phyloP scores from a whole-genome alignment of 1,140 invertebrate species.

The Branchinecta lynchi region DNA sequence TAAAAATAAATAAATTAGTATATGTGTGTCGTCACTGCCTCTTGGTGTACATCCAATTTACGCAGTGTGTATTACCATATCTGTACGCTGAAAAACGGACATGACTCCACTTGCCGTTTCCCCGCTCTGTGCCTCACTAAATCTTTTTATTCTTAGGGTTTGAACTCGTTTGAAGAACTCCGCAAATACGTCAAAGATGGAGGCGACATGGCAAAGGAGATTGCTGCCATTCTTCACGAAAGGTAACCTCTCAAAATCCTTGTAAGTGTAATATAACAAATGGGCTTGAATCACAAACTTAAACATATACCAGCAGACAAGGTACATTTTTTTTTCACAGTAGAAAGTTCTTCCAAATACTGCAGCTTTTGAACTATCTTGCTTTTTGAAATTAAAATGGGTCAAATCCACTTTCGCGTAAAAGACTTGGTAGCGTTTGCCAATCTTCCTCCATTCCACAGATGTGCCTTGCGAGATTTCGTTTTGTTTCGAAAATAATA shows the following conservation, averaged over 20 bases:
- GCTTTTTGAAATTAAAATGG: not conserved
- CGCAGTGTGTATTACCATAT: too few species aligned
- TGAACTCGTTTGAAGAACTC: constrained; percentile 82
- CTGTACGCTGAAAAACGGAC: too few species aligned
- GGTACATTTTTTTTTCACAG: too few species aligned
- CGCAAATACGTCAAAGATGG: constrained; percentile 80
- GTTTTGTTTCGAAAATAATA: not conserved
- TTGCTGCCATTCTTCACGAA: constrained; percentile 71
- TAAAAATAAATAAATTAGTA: too few species aligned
- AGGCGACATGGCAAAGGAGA: constrained; percentile 81
- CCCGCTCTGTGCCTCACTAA: not conserved
- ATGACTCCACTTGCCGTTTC: too few species aligned
- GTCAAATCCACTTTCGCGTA: constrained; percentile 10
- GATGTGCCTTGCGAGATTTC: too few species aligned
- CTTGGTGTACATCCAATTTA: too few species aligned
- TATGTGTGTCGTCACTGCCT: too few species aligned
- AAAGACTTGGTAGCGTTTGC: not conserved
- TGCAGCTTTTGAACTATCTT: too few species aligned
- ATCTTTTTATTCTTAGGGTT: constrained; percentile 45
- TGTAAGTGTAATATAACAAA: constrained; percentile 16
- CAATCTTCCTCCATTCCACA: too few species aligned
- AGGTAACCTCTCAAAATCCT: constrained; percentile 41
- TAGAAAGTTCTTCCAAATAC: too few species aligned
- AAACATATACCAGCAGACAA: constrained; percentile 2
- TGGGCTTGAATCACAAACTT: constrained; percentile 14